Conservation (phyloP, 2,113 vertebrate genomes). For the Ancistrus triradiatus region DNA sequence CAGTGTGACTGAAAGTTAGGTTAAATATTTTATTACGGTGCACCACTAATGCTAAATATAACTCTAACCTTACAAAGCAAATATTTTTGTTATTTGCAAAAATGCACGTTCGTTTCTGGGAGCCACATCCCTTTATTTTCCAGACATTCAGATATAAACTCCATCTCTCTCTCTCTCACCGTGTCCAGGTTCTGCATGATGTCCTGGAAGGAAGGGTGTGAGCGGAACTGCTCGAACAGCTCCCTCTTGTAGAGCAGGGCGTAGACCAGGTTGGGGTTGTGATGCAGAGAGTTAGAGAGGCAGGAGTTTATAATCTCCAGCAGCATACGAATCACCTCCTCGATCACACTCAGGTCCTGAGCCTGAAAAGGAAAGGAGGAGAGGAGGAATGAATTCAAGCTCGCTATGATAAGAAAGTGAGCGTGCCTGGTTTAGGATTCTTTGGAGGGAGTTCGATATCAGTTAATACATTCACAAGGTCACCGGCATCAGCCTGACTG, state of each 20-base stretch:
- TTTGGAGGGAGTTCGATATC: no score
- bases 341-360: slow-evolving; percentile 93
- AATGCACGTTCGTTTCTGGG: no score
- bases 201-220: slow-evolving; percentile 95
- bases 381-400: no score
- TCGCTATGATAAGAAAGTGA: no score
- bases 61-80: no score
- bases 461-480: no score
- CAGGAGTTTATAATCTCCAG: slow-evolving; percentile 98
- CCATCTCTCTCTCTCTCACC: slow-evolving; percentile 60
- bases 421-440: no score
- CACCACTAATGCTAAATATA: no score
- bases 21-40: no score
- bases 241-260: slow-evolving; percentile 94
- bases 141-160: neutral
- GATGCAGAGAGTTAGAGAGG: slow-evolving; percentile 88
- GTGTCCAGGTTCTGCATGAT: slow-evolving; percentile 98
- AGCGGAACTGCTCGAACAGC: slow-evolving; percentile 94
- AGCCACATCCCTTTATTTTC: neutral
- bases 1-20: no score
- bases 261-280: slow-evolving; percentile 96
- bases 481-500: no score
- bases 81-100: no score
- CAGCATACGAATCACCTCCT: slow-evolving; percentile 99
- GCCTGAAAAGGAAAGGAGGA: slow-evolving; percentile 69